Evolutionary conservation across 2,113 vertebrate genomes (phyloP).

Genomic region (Aleadryas rufinucha): DNA sequence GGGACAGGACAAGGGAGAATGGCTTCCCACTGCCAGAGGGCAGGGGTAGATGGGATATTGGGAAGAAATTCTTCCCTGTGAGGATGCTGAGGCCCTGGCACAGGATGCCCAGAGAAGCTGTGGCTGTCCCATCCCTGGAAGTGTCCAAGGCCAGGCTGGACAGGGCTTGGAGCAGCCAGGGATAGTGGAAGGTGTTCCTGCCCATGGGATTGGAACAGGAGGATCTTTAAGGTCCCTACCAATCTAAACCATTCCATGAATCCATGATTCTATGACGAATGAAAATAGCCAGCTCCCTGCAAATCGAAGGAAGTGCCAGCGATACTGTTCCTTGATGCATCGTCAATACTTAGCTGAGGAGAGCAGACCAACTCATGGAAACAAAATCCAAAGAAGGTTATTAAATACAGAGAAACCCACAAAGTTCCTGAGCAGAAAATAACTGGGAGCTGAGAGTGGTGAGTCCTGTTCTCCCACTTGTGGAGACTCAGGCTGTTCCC

Average conservation of each 20-base stretch:
- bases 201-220: not conserved
- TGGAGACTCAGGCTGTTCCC: not conserved
- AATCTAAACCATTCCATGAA: not conserved
- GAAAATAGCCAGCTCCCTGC: not conserved
- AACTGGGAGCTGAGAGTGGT: not conserved
- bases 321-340: not conserved
- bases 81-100: not conserved
- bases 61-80: not conserved
- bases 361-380: not conserved
- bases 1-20: not conserved
- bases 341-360: not conserved
- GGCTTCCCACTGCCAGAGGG: not conserved
- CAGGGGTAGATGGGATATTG: fast-evolving
- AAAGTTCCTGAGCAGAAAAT: not conserved
- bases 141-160: not conserved
- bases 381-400: not conserved
- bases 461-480: not conserved
- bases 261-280: not conserved
- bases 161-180: fast-evolving
- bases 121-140: not conserved
- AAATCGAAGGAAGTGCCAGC: not conserved
- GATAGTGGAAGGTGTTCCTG: fast-evolving
- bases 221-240: not conserved
- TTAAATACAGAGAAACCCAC: not conserved
- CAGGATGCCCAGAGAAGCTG: not conserved